Base-by-base conservation (phyloP, 2,888 invertebrate genomes). In the Drosophila macrothrix region DNA sequence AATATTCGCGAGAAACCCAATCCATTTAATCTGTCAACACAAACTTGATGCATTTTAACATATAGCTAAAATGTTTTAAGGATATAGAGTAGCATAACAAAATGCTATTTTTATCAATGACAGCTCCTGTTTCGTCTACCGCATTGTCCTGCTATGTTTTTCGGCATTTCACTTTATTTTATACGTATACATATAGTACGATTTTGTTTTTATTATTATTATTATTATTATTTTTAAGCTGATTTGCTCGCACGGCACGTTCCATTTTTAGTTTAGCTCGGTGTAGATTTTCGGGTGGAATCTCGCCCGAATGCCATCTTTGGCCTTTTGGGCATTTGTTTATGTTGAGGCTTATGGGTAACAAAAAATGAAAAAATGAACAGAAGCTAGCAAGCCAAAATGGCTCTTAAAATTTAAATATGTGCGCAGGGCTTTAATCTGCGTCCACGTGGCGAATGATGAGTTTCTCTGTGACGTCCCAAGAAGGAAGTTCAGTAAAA, bases 201-300 rank as follows among this genome's bases (percentile, higher is more conserved):
- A 35, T 3, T 35, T 68, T 35, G 50, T 56, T 33, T n/a, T n/a
- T n/a, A n/a, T n/a, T 50, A 9, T 25, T 84, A 53, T 81, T 68
- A 74, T 78, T 82, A 78, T 81, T 46, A 74, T 75, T 78, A 70
- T 81, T 81, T 78, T 78, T 80, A 75, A 82, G 82, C 80, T 80
- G 76, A 82, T 89, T 89, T 81, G 90, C 78, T 89, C 67, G 66
- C 90, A 72, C 64, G 76, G 88, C 85, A 87, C 90, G 90, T 89
- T 67, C 65, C 80, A 65, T 54, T 87, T 84, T 80, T 67, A 73
- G 84, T 73, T 87, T 68, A 73, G 64, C 73, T 62, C 55, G 43
- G 46, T 68, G 71, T 80, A 70, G 81, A 83, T 71, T 78, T 78
- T 56, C 28, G 29, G 19, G 25, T n/a, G 54, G 19, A 35, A 35